Base-by-base conservation (phyloP, 2,888 invertebrate species). In the Tortricodes alternella region DNA sequence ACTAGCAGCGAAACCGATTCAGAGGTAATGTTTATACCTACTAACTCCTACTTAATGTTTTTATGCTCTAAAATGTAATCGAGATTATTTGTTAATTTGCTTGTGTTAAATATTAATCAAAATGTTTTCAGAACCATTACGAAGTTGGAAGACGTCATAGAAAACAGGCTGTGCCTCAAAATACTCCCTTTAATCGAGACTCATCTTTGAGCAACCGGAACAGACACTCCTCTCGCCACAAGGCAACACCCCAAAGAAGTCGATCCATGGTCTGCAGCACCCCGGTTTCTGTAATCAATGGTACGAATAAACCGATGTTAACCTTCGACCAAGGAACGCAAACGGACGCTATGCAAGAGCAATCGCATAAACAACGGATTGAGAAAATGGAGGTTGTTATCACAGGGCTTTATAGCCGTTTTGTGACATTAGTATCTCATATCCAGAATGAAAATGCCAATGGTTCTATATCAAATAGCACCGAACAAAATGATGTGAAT, bases 241-340 rank as follows among this genome's bases (percentile, higher is more conserved):
- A 58, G 23, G 18, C 49, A 0, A 29, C 49, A 15, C 58, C 55
- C 19, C 53, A 38, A 13, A 63, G 41, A 6, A 63, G 68, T 9
- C 70, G 70, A 39, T 69, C 72, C 16, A 46, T 76, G 16, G 49
- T 70, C 7, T 77, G 71, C 62, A 78, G 78, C 50, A 78, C 81
- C 6, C 82, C 81, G 4, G 41, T 78, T 3, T 73, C 76, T 2
- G 66, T 60, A 11, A 68, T 60, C 29, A 13, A 46, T 23, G 2
- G 9, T 23, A 24, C 37, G 4, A 57, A 63, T 34, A 62, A 44
- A 7, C 53, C 56, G 2, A 74, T 59, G 49, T 53, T 76, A 9
- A 68, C 48, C 43, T 74, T 68, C 29, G 77, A 83, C 46, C 74
- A 79, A 70, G 74, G 63, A 18, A 79, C 80, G 0, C 85, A 84